Evolutionary conservation across 2,888 invertebrate genomes (phyloP).

Genomic region (Phyllotreta cruciferae): DNA sequence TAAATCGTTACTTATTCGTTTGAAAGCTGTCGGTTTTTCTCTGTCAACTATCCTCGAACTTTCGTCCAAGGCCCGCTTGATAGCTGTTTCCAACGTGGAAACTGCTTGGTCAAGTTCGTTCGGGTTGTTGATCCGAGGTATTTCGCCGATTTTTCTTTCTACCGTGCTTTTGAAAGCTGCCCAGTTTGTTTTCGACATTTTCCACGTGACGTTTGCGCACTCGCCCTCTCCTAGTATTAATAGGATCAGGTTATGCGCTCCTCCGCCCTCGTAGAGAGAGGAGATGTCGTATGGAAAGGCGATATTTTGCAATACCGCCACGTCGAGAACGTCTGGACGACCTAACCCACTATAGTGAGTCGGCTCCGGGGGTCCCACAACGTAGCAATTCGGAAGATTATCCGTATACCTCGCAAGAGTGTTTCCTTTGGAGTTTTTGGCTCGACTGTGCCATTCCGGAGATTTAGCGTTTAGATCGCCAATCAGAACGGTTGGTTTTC

Average conservation of each 20-base stretch:
- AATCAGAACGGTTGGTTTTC: neutral
- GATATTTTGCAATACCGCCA: neutral
- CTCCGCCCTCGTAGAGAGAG: neutral
- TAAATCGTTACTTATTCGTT: too few relatives aligned
- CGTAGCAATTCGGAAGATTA: neutral
- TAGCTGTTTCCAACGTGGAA: too few relatives aligned
- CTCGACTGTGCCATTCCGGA: neutral
- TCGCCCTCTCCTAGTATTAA: slow-evolving; percentile 1
- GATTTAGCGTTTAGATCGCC: neutral
- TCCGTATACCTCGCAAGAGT: neutral
- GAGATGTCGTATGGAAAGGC: neutral
- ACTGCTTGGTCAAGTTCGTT: neutral
- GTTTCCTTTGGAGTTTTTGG: neutral
- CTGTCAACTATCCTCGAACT: too few relatives aligned
- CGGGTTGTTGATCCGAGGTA: neutral
- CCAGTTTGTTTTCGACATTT: neutral
- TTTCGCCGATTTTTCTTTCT: neutral
- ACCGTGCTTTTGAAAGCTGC: neutral
- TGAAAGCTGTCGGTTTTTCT: too few relatives aligned
- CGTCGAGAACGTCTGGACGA: neutral
- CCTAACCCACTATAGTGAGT: neutral
- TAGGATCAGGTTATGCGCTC: neutral
- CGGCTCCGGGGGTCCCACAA: slow-evolving; percentile 2
- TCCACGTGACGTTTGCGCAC: neutral
- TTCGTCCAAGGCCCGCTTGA: too few relatives aligned